phyloP scores from a whole-genome alignment of 2,888 invertebrate species.

The Melikaiella ostensackeni region DNA sequence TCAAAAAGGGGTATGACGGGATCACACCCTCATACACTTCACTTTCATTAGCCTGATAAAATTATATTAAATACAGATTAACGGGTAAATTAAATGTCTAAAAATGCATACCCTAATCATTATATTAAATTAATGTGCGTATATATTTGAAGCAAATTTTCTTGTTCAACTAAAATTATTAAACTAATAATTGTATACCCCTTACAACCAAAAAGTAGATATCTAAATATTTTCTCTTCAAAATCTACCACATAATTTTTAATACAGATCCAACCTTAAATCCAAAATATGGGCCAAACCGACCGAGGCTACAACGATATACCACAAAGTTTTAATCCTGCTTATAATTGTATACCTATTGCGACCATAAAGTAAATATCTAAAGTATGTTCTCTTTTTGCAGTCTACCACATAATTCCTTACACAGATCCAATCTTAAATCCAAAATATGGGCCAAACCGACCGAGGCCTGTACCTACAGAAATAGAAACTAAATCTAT shows the following conservation, averaged over 20 bases:
- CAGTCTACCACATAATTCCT: not conserved
- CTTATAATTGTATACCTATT: too few species aligned
- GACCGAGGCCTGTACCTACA: not conserved
- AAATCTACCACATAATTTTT: not conserved
- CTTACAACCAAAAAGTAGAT: not conserved
- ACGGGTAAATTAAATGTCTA: too few species aligned
- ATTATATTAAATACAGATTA: too few species aligned
- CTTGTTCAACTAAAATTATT: not conserved
- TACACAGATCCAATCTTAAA: not conserved
- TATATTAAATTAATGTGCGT: too few species aligned
- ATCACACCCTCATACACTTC: not conserved
- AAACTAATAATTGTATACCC: not conserved
- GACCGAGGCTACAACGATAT: too few species aligned
- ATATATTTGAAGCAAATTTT: not conserved
- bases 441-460: not conserved
- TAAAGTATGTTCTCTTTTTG: not conserved
- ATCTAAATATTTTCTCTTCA: not conserved
- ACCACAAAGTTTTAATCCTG: too few species aligned
- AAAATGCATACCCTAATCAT: too few species aligned
- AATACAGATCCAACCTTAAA: not conserved
- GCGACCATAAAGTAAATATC: not conserved
- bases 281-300: not conserved
- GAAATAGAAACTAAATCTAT: not conserved
- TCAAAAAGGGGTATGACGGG: too few species aligned
- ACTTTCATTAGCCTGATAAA: not conserved